These are phyloP conservation scores for Epinephelus malabaricus DNA, from an alignment of 2,797 vertebrate genomes.

Conservation along the genomic window DNA sequence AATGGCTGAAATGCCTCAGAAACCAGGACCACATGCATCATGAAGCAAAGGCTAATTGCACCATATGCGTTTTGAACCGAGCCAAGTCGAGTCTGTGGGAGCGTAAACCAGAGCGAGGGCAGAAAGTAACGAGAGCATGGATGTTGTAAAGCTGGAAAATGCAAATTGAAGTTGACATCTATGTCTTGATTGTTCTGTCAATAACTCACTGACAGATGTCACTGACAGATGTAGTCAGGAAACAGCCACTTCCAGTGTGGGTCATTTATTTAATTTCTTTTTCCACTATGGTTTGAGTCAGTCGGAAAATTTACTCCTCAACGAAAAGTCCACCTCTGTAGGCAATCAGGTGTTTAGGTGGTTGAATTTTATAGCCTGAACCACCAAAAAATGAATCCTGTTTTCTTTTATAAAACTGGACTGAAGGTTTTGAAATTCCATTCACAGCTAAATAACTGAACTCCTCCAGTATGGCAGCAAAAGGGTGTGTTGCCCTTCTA, in stretches of 20 bases:
- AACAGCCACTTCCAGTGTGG: not conserved
- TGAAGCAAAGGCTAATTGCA: conserved; percentile 39
- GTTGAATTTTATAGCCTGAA: no score
- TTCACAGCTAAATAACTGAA: not conserved
- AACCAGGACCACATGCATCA: conserved; percentile 53
- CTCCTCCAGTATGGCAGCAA: not conserved
- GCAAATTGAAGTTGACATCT: conserved; percentile 20
- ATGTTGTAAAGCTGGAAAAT: conserved; percentile 2
- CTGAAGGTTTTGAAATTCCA: not conserved
- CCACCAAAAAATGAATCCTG: no score
- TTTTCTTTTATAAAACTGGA: no score
- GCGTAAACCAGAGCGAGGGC: not conserved
- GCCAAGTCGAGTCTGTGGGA: not conserved
- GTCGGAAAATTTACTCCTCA: no score
- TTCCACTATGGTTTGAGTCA: conserved; percentile 13
- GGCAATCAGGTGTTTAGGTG: no score
- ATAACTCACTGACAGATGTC: conserved; percentile 12
- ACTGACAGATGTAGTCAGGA: conserved; percentile 24
- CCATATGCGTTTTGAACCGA: conserved; percentile 24
- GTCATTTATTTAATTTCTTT: conserved; percentile 12
- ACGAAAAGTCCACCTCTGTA: no score
- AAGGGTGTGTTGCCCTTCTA: not conserved
- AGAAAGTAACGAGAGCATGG: conserved; percentile 16
- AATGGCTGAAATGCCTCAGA: conserved; percentile 42
- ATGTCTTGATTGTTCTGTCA: conserved; percentile 28